Evolutionary conservation across 2,113 vertebrate species (phyloP), one percentile per base, ranked within the genome.

Genomic region (Phyllostomus discolor): DNA sequence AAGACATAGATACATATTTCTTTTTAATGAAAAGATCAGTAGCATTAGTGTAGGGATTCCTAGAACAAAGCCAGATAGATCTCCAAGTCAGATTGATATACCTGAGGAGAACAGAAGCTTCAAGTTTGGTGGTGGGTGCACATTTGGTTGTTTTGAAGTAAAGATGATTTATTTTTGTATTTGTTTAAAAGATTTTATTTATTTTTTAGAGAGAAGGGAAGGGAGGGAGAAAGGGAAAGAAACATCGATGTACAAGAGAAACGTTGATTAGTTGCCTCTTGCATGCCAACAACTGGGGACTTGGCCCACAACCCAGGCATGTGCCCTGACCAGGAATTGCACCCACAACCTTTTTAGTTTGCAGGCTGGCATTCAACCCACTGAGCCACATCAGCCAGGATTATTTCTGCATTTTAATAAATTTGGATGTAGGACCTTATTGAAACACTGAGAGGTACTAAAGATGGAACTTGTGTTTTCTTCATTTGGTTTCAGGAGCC

Each of bases 401-500:
- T 24, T 92, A 54, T 92, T 91, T 96, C 38, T 57, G 15, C 69
- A 22, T 93, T 66, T 86, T 92, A 62, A 52, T 84, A 91, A 79
- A 70, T 89, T 79, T 90, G 88, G 35, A n/a, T 72, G 19, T 64
- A 92, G 52, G 28, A 59, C 28, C 28, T 89, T 88, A 64, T 28
- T 70, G 50, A 92, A 91, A 82, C 59, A 75, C 7, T 75, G 75
- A 35, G 41, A 84, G 38, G 67, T 84, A 67, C n/a, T 91, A 64
- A 84, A 50, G 26, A 54, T 76, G 43, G 73, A 82, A 89, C 31
- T 67, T 83, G 78, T 90, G 85, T 22, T 54, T 33, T 4, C 10
- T 90, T 72, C 16, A 66, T 93, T 90, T 95, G 46, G 24, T 93
- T 95, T 86, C 33, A 92, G n/a, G 38, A 94, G 80, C 24, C 50